Conservation (phyloP, 2,888 invertebrate species). For the Blastobasis lacticolella region DNA sequence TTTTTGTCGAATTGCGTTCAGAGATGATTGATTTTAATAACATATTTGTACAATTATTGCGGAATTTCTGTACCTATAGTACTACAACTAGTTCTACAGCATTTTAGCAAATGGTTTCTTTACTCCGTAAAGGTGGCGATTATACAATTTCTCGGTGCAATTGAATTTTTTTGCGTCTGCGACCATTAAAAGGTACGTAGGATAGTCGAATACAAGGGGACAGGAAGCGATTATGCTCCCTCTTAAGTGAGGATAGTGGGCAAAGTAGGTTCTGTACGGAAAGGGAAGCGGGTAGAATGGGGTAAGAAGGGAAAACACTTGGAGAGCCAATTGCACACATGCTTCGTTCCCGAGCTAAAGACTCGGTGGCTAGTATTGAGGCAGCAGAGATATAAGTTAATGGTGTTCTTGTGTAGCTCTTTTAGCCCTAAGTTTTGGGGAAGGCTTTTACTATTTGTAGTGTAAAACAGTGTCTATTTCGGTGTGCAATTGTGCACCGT, state of each 20-base stretch:
- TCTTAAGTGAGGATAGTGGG: conserved; percentile 18
- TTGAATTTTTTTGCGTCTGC: conserved; percentile 50
- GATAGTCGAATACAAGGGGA: conserved; percentile 28
- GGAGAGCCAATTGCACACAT: conserved; percentile 57
- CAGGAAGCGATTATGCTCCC: conserved; percentile 49
- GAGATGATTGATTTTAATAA: neutral
- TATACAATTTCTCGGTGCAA: conserved; percentile 27
- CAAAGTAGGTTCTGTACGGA: no score
- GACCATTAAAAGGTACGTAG: conserved; percentile 29
- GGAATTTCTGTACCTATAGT: neutral
- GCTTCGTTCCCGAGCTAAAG: conserved; percentile 38
- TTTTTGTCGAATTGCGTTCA: no score
- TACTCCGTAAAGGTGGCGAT: conserved; percentile 21
- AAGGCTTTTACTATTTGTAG: neutral
- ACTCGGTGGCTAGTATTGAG: conserved; percentile 25
- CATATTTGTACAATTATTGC: no score
- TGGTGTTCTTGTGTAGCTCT: conserved; percentile 48
- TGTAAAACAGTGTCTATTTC: neutral
- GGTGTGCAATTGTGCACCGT: no score
- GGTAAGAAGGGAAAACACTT: conserved; percentile 33
- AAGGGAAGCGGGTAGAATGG: no score
- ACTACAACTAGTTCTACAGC: neutral
- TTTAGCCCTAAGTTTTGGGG: conserved; percentile 8
- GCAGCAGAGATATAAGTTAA: conserved; percentile 30
- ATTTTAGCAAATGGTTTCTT: neutral